These are phyloP conservation scores for Drosophila ambigua DNA, from an alignment of 1,140 invertebrate species.

Conservation along the genomic window DNA sequence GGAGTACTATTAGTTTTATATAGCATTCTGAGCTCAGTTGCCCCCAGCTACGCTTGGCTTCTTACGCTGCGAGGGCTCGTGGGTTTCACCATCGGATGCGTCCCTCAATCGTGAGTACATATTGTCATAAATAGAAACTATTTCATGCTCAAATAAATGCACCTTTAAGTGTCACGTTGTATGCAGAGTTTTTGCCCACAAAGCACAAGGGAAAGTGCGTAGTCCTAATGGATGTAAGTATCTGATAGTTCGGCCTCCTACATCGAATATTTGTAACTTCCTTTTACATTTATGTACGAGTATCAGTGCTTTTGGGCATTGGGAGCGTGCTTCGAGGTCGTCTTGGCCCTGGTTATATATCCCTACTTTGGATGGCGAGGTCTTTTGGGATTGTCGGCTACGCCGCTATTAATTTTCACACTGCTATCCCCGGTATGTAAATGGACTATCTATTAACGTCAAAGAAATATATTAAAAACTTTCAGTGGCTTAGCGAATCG, in stretches of 20 bases:
- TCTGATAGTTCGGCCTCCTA: too few relatives aligned
- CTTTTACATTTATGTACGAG: constrained; percentile 14
- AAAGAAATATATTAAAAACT: not conserved
- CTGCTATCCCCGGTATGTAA: constrained; percentile 85
- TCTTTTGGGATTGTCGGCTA: constrained; percentile 93
- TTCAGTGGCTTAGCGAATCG: constrained; percentile 85
- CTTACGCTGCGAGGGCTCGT: constrained; percentile 95
- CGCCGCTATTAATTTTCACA: constrained; percentile 94
- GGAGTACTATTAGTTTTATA: constrained; percentile 95
- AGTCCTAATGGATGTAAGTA: constrained; percentile 95
- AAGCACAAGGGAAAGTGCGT: constrained; percentile 97
- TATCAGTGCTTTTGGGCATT: constrained; percentile 96
- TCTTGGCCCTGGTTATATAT: constrained; percentile 95
- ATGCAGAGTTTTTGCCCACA: constrained; percentile 97
- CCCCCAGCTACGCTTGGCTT: constrained; percentile 96
- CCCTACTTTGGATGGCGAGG: constrained; percentile 96
- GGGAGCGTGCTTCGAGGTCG: constrained; percentile 96
- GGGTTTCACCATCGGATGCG: constrained; percentile 98
- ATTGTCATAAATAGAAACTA: not conserved
- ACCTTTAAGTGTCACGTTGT: constrained; percentile 93
- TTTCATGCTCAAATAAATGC: not conserved
- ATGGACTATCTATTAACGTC: not conserved
- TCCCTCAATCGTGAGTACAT: constrained; percentile 94
- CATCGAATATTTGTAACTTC: not conserved
- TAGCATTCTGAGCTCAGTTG: constrained; percentile 94